phyloP scores from a whole-genome alignment of 2,113 vertebrate genomes.

The Eurypyga helias region DNA sequence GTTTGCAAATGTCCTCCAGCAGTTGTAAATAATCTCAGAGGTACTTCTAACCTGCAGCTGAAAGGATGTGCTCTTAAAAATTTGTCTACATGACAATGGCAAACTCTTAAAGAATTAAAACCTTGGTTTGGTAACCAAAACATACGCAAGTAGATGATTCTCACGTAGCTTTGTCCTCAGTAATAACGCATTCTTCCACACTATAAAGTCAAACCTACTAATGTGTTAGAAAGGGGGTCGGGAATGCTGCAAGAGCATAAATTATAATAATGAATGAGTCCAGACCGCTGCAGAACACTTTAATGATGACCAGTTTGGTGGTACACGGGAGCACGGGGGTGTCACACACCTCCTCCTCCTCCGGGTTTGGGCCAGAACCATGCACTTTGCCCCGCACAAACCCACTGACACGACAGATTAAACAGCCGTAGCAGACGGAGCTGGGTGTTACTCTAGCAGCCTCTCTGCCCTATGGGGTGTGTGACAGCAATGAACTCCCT shows the following conservation, averaged over 20 bases:
- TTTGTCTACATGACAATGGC: not conserved
- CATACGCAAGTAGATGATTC: not conserved
- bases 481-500: not conserved
- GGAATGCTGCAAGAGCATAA: not conserved
- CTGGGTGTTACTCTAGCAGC: not conserved
- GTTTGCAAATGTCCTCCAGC: not conserved
- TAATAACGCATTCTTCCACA: too few species aligned
- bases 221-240: not conserved
- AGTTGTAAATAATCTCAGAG: not conserved
- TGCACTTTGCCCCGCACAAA: not conserved
- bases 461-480: not conserved
- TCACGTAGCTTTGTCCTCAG: not conserved
- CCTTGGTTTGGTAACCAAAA: not conserved
- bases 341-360: rapidly evolving
- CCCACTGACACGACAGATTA: not conserved
- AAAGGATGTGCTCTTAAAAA: not conserved
- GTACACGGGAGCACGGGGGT: not conserved
- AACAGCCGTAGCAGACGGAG: not conserved
- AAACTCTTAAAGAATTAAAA: not conserved
- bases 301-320: not conserved
- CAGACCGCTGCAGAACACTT: not conserved
- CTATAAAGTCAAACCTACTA: not conserved
- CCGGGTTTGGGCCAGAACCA: rapidly evolving
- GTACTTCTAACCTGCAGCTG: not conserved
- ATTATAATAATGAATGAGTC: not conserved